Evolutionary conservation across 1,140 invertebrate species (phyloP), one percentile per base, ranked within the genome.

Genomic region (Ips nitidus): DNA sequence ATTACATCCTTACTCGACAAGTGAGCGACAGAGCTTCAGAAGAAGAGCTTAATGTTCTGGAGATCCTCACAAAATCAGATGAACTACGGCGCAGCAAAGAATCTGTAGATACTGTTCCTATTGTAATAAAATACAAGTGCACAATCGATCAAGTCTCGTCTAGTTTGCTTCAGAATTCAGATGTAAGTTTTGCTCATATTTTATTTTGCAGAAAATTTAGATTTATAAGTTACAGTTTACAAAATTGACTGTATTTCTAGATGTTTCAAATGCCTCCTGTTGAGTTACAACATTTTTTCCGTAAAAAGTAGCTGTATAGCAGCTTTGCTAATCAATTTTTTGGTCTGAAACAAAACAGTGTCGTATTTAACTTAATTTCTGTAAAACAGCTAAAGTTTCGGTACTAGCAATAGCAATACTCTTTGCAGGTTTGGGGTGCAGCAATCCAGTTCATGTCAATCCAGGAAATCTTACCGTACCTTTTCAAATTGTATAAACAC

Each of bases 401-500:
- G 22, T 22, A 22, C 22, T 22, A 22, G 22, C 22, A 22, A 22
- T 22, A 22, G 22, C 0, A 22, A 22, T 22, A 22, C 22, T 22
- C 22, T 22, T 22, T 22, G 22, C 55, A 80, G 77, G 76, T 80
- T n/a, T 78, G 77, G 76, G 53, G 62, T 63, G 72, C 72, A 1
- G 66, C 76, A 50, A 64, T 80, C n/a, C 68, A 69, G 79, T 65
- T 73, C 42, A 71, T 78, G 71, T 56, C 75, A 47, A 63, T 74
- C 37, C 72, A 55, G 38, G 77, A 75, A 72, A 70, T 78, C 52
- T 70, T 75, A 59, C 53, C 70, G 47, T 55, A 50, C 41, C 45
- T 81, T 8, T 67, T 70, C n/a, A 77, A 75, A 70, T 66, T 81
- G 1, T 76, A 76, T 50, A 76, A 76, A 68, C 63, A 72, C 8